These are phyloP conservation scores for Tetrao urogallus DNA, from an alignment of 2,113 vertebrate species.

Conservation along the genomic window DNA sequence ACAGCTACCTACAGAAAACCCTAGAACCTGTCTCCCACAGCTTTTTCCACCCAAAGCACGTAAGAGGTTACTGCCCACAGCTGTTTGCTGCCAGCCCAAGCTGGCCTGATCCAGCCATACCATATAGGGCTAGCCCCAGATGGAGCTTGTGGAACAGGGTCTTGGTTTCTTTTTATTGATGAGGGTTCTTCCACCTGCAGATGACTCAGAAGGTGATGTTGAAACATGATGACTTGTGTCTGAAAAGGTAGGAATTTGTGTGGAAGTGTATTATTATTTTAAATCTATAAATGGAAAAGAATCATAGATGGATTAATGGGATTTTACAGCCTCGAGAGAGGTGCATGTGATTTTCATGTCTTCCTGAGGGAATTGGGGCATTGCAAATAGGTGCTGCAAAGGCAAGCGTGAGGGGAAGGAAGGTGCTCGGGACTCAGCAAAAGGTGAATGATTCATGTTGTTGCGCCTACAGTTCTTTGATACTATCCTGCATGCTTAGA, in stretches of 20 bases:
- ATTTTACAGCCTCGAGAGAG: background rate
- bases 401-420: background rate
- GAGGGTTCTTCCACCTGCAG: background rate
- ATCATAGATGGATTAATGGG: background rate
- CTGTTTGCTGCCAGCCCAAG: background rate
- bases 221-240: background rate
- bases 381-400: background rate
- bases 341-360: accelerated
- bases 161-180: background rate
- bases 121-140: background rate
- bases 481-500: accelerated
- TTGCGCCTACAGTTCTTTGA: background rate
- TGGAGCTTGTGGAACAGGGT: background rate
- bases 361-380: background rate
- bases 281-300: background rate
- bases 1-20: background rate
- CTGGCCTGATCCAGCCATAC: background rate
- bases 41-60: background rate
- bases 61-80: background rate
- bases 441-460: background rate
- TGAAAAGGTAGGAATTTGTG: background rate
- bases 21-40: background rate
- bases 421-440: background rate
- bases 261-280: background rate
- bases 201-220: background rate